Conservation (phyloP, 2,113 vertebrate genomes). For the Aspiorhynchus laticeps region DNA sequence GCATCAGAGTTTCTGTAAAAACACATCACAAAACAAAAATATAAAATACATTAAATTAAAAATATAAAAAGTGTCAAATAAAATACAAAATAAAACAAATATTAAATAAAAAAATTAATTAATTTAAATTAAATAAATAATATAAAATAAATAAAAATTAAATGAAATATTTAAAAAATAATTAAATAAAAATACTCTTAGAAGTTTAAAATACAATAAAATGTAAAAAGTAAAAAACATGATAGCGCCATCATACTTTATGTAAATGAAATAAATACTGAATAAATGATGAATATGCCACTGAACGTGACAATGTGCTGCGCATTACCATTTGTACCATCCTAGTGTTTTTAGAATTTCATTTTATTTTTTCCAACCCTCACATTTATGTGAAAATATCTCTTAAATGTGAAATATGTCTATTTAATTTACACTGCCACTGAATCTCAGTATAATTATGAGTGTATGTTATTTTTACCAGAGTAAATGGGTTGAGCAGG, state of each 20-base stretch:
- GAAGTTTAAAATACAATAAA: too few species aligned
- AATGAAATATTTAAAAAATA: too few species aligned
- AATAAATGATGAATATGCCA: background rate
- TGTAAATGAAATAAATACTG: background rate
- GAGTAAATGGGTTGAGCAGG: conserved; percentile 3
- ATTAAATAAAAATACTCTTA: too few species aligned
- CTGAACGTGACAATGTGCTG: background rate
- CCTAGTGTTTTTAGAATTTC: background rate
- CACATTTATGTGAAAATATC: background rate
- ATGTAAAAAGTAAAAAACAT: background rate
- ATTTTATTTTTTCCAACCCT: background rate
- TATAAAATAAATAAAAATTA: too few species aligned
- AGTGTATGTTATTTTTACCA: background rate
- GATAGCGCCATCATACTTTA: background rate
- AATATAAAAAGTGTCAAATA: too few species aligned
- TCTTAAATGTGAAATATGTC: background rate
- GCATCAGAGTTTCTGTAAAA: background rate
- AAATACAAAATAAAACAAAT: too few species aligned
- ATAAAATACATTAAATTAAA: too few species aligned
- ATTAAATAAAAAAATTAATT: too few species aligned
- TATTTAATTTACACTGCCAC: background rate
- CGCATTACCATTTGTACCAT: background rate
- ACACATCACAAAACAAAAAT: background rate
- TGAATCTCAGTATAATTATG: background rate
- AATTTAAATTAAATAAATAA: too few species aligned